Evolutionary conservation across 1,140 invertebrate genomes (phyloP).

Genomic region (Pentalonia nigronervosa): DNA sequence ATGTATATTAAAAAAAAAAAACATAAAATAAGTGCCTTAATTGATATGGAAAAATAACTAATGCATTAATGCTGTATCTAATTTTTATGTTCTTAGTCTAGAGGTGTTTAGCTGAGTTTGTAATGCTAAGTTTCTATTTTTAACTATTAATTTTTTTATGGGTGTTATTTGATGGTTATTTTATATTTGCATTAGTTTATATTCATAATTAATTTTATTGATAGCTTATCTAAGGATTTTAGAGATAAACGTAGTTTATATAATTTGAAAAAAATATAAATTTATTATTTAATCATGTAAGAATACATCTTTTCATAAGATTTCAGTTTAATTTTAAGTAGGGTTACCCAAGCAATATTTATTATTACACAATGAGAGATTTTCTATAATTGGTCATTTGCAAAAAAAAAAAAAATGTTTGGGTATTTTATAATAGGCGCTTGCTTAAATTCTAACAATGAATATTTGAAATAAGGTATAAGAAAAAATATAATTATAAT

Average conservation of each 20-base stretch:
- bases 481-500: background rate
- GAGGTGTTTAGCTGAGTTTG: background rate
- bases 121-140: background rate
- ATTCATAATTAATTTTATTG: background rate
- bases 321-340: background rate
- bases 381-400: background rate
- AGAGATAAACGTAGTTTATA: background rate
- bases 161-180: background rate
- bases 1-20: background rate
- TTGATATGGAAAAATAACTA: background rate
- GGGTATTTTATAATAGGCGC: too few species aligned
- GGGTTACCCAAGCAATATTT: background rate
- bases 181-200: background rate
- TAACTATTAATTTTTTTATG: background rate
- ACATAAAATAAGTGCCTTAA: background rate
- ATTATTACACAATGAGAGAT: background rate
- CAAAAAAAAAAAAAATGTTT: too few species aligned
- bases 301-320: background rate
- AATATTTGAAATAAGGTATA: too few species aligned
- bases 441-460: too few species aligned
- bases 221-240: background rate
- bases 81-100: background rate
- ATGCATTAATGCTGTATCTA: background rate
- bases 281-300: background rate
- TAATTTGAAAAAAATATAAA: background rate